These are phyloP conservation scores for Hypotaenidia philippensis DNA, from an alignment of 2,797 vertebrate species.

Conservation along the genomic window DNA sequence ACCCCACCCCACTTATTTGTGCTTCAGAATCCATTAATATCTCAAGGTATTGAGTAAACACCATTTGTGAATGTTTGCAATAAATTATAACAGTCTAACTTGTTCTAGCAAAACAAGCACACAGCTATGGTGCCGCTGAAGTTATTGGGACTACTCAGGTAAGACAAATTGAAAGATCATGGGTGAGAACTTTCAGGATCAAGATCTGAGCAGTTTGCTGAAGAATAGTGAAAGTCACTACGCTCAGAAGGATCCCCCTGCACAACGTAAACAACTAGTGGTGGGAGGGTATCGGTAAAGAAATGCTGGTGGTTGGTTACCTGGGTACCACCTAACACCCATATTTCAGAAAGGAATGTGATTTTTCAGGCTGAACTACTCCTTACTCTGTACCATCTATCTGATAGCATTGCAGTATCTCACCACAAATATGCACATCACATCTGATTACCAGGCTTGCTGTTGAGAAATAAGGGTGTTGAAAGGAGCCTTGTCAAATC, in stretches of 20 bases:
- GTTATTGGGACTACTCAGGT: neutral
- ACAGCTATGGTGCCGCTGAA: neutral
- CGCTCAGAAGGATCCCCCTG: neutral
- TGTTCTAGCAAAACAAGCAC: neutral
- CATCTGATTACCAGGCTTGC: neutral
- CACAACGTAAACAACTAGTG: neutral
- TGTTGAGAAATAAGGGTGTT: neutral
- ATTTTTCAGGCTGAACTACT: slow-evolving; percentile 50
- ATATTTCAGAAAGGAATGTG: slow-evolving; percentile 41
- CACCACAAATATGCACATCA: neutral
- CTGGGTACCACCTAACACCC: neutral
- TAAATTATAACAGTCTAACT: neutral
- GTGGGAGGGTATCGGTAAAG: neutral
- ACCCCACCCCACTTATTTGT: neutral
- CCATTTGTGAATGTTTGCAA: neutral
- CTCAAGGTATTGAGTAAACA: neutral
- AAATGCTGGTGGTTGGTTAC: neutral
- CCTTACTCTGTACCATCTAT: neutral
- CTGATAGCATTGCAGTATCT: neutral
- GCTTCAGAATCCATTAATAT: neutral
- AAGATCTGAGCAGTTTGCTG: neutral
- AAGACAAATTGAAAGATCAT: neutral
- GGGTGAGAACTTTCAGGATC: neutral
- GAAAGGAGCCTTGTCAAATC: neutral
- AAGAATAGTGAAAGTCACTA: neutral